A percentile compares a stretch with the other conserved stretches of the same genome.
Conservation (phyloP, 1,140 invertebrate species). For the Drosophila sechellia region DNA sequence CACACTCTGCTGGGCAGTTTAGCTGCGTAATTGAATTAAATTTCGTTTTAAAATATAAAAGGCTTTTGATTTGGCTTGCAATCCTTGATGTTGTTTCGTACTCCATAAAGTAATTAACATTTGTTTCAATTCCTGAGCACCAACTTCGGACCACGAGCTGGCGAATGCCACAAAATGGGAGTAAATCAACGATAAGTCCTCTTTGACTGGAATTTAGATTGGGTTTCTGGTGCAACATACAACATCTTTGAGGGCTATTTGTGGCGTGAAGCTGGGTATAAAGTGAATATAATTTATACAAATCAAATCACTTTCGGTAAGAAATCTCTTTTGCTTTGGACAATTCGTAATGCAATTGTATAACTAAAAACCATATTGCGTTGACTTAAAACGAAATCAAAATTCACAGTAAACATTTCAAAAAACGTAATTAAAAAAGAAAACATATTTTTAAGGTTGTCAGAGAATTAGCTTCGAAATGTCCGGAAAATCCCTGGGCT, state of each 20-base stretch:
- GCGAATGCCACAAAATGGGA: background rate
- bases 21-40: constrained; percentile 77
- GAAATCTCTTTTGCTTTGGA: too few species aligned
- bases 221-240: background rate
- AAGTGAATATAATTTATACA: background rate
- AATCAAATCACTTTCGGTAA: too few species aligned
- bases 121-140: constrained; percentile 39
- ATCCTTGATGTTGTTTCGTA: constrained; percentile 30
- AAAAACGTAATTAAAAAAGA: background rate
- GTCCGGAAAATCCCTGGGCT: background rate
- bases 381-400: too few species aligned
- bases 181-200: background rate
- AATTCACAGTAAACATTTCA: constrained; percentile 10
- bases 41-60: constrained; percentile 69
- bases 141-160: background rate
- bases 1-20: constrained; percentile 66
- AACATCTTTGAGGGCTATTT: background rate
- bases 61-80: constrained; percentile 57
- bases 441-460: background rate
- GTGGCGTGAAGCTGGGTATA: background rate
- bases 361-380: background rate
- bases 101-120: constrained; percentile 60
- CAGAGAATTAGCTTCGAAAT: constrained; percentile 8
- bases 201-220: background rate
- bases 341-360: background rate